A percentile compares a stretch with the other conserved stretches of the same genome.
Evolutionary conservation across 2,113 vertebrate genomes (phyloP).

Genomic region (Crotophaga sulcirostris): DNA sequence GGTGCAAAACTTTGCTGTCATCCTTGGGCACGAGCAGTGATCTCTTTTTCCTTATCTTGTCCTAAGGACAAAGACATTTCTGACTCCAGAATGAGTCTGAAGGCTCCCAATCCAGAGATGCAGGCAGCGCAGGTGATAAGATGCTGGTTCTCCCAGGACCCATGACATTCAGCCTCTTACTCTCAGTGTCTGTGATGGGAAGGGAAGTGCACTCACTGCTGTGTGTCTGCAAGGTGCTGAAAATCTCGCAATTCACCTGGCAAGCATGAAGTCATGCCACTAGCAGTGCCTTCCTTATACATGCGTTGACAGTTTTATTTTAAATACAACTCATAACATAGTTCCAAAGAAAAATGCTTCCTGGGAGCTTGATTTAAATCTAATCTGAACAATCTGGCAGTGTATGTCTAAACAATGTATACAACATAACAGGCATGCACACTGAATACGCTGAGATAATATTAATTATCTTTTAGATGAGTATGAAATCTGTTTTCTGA

Average conservation of each 20-base stretch:
- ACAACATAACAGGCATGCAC: not conserved
- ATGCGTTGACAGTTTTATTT: not conserved
- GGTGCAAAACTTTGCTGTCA: not conserved
- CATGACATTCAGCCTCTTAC: not conserved
- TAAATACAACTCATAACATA: not conserved
- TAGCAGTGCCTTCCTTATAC: not conserved
- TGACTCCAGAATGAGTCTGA: not conserved
- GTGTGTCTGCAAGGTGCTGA: not conserved
- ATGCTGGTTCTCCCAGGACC: not conserved
- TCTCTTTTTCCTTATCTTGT: not conserved
- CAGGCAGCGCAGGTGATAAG: fast-evolving
- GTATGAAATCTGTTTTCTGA: not conserved
- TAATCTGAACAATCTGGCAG: not conserved
- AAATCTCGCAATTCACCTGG: not conserved
- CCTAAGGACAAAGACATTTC: not conserved
- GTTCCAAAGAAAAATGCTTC: not conserved
- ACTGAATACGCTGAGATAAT: not conserved
- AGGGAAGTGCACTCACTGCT: not conserved
- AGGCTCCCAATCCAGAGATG: not conserved
- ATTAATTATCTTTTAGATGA: not conserved
- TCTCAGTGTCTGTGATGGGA: not conserved
- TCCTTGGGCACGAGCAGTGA: not conserved
- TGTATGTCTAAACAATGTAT: not conserved
- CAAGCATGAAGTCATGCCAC: not conserved
- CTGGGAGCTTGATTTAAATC: not conserved